A percentile compares a stretch with the other conserved stretches of the same genome.
Evolutionary conservation across 2,888 invertebrate species (phyloP).

Genomic region (Torymus auratus): DNA sequence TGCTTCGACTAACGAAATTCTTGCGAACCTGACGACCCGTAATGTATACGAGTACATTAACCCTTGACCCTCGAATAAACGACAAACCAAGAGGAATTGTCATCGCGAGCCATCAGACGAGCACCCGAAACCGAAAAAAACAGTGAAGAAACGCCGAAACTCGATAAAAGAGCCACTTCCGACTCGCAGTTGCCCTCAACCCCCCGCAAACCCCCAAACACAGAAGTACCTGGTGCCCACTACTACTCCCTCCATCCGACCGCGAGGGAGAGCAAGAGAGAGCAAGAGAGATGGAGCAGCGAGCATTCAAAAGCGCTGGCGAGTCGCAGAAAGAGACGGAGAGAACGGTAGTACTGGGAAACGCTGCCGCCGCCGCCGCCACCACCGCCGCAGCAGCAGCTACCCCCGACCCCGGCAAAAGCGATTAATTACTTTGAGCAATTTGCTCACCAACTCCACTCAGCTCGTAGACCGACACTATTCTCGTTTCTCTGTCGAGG

Average conservation of each 20-base stretch:
- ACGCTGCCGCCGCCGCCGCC: constrained; percentile 61
- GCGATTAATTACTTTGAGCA: constrained; percentile 77
- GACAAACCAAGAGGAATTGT: too few species aligned
- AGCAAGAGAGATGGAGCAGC: too few species aligned
- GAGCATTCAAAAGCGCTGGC: constrained; percentile 31
- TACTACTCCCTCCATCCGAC: neutral
- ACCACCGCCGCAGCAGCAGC: too few species aligned
- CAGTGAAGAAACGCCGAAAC: constrained; percentile 3
- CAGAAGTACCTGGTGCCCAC: neutral
- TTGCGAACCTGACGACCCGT: too few species aligned
- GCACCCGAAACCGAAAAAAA: neutral
- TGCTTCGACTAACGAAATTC: too few species aligned
- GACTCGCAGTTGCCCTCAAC: neutral
- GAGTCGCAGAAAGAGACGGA: constrained; percentile 7
- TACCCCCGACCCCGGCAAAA: constrained; percentile 69
- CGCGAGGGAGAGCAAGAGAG: too few species aligned
- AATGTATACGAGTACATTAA: too few species aligned
- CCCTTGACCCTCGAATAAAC: too few species aligned
- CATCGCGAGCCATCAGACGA: too few species aligned
- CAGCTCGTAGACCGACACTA: constrained; percentile 76
- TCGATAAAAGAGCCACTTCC: constrained; percentile 34
- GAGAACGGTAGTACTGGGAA: neutral
- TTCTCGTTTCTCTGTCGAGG: constrained; percentile 74
- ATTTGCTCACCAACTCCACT: constrained; percentile 76
- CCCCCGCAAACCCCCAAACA: neutral